A percentile compares a stretch with the other conserved stretches of the same genome.
phyloP scores from a whole-genome alignment of 2,113 vertebrate species.

The Crypturellus undulatus region DNA sequence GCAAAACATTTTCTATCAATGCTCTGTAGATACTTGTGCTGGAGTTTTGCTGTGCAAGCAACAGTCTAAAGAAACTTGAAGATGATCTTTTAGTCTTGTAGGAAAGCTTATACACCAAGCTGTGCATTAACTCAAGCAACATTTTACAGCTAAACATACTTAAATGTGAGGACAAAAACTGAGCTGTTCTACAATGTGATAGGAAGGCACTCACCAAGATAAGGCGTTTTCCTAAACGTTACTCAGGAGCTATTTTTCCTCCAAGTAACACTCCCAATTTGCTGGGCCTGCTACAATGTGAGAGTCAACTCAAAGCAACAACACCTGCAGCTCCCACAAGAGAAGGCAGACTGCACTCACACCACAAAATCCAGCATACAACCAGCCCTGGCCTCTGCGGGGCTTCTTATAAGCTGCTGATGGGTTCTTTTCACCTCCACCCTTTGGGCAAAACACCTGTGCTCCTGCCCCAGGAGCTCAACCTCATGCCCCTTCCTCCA shows the following conservation, averaged over 20 bases:
- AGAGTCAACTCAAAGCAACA: neutral
- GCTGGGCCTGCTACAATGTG: rapidly evolving
- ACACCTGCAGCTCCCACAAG: rapidly evolving
- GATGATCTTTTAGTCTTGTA: neutral
- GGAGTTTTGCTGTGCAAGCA: neutral
- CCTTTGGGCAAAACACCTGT: neutral
- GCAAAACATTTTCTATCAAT: neutral
- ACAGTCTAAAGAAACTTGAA: neutral
- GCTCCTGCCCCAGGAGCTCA: neutral
- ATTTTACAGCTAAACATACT: neutral
- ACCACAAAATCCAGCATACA: rapidly evolving
- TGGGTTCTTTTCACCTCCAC: neutral
- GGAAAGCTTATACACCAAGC: neutral
- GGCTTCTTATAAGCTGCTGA: neutral
- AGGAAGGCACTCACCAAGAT: neutral
- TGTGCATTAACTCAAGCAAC: neutral
- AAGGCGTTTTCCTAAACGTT: neutral
- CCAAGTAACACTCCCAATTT: neutral
- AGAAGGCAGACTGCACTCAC: neutral
- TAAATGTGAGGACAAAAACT: neutral
- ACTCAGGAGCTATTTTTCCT: neutral
- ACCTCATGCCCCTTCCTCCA: neutral
- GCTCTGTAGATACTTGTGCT: neutral
- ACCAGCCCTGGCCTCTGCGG: rapidly evolving
- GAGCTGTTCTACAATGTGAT: neutral